These are phyloP conservation scores for Norana najaformis DNA, from an alignment of 2,888 invertebrate genomes.

Conservation along the genomic window DNA sequence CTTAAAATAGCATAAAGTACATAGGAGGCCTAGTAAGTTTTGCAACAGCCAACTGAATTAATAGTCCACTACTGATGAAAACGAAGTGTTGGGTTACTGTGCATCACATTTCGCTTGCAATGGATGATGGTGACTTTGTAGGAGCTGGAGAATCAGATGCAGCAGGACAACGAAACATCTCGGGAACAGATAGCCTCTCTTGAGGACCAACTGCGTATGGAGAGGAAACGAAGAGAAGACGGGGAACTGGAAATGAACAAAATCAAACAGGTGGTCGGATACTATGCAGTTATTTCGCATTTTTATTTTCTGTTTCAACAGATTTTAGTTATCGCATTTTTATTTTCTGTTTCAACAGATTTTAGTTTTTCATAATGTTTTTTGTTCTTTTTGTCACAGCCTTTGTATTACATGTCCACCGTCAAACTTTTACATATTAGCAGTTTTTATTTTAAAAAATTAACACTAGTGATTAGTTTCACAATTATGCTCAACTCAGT, in stretches of 20 bases:
- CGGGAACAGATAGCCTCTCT: constrained; percentile 63
- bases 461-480: too few relatives aligned
- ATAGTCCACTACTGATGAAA: not conserved
- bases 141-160: constrained; percentile 65
- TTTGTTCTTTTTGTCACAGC: not conserved
- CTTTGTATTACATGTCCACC: too few relatives aligned
- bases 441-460: too few relatives aligned
- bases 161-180: constrained; percentile 62
- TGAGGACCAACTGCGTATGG: constrained; percentile 65
- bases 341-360: not conserved
- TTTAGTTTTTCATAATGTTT: not conserved
- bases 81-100: not conserved
- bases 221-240: constrained; percentile 60
- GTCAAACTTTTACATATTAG: too few relatives aligned
- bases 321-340: not conserved
- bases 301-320: not conserved
- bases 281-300: not conserved
- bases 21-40: too few relatives aligned
- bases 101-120: not conserved
- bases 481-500: too few relatives aligned
- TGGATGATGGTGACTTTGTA: constrained; percentile 41
- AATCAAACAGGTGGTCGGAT: constrained; percentile 61
- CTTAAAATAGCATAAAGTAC: too few relatives aligned
- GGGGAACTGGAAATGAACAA: constrained; percentile 63
- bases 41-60: not conserved